Base-by-base conservation (phyloP, 2,797 vertebrate species). In the Channallabes apus region DNA sequence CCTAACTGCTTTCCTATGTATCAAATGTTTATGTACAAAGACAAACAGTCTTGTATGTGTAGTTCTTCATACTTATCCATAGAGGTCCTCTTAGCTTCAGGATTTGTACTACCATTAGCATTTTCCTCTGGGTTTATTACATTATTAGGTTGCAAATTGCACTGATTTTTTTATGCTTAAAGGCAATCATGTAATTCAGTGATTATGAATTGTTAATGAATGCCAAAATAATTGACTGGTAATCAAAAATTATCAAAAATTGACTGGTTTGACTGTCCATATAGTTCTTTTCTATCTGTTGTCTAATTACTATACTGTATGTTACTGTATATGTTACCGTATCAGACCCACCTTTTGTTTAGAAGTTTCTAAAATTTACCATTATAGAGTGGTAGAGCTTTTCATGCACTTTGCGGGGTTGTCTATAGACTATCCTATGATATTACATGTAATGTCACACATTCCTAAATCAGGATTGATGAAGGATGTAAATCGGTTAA, bases 141-240 rank as follows among this genome's bases (percentile, higher is more conserved):
- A 64, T 64, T 68, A 72, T 78, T 82, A 71, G 18, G 79, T 79
- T 83, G 69, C 2, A 76, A 32, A 64, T 84, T 85, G 85, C 85
- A 77, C 80, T 85, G 76, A 84, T 79, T 61, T 78, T 75, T 85
- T 85, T 38, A 64, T 65, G 46, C 29, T 56, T 73, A 65, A 72
- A 41, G 20, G 51, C 79, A 87, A 65, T 38, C 29, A 27, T 14
- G 22, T 76, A 64, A 69, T 85, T 85, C 80, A n/a, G 62, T 89
- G 79, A 56, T 32, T 12, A 59, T 73, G 61, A 88, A 82, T 62
- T 80, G 61, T 80, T 80, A 73, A 72, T 59, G 62, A 27, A 59
- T 27, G 56, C 81, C 80, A 80, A 27, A 88, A 89, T 89, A 88
- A n/a, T n/a, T n/a, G n/a, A n/a, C n/a, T n/a, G n/a, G n/a, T n/a